phyloP scores from a whole-genome alignment of 2,113 vertebrate species.

The Haemorhous mexicanus region DNA sequence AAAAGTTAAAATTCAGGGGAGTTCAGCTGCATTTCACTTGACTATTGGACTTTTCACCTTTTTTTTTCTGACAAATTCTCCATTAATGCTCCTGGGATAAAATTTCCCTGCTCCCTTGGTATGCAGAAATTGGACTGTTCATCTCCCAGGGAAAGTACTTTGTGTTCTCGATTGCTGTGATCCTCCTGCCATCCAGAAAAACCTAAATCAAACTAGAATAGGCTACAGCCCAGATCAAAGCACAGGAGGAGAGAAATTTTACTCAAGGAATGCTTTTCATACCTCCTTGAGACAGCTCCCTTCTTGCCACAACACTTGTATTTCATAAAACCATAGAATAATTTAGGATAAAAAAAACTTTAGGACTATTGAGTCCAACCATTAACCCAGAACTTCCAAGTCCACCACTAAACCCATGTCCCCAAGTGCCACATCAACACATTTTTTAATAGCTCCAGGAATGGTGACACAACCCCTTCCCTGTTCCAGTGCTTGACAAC shows the following conservation, averaged over 20 bases:
- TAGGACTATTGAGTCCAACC: neutral
- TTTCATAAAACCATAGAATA: neutral
- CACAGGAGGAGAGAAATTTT: neutral
- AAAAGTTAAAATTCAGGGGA: slow-evolving; percentile 13
- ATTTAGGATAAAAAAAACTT: neutral
- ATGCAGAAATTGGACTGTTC: slow-evolving; percentile 17
- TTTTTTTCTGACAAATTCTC: neutral
- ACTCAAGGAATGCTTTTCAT: neutral
- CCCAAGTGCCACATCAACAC: neutral
- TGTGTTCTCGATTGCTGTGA: neutral
- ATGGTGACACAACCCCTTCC: neutral
- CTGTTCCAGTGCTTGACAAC: neutral
- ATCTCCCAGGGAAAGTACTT: neutral
- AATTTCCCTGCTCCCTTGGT: neutral
- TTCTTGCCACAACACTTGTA: neutral
- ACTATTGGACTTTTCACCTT: neutral
- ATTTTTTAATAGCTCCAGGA: neutral
- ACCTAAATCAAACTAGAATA: neutral
- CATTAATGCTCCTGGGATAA: neutral
- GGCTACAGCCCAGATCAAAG: neutral
- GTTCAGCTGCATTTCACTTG: neutral
- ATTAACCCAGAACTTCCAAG: neutral
- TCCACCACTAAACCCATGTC: neutral
- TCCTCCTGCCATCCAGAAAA: neutral
- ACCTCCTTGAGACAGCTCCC: neutral